Evolutionary conservation across 2,888 invertebrate genomes (phyloP), one percentile per base, ranked within the genome.

Genomic region (Platypus cylindrus): DNA sequence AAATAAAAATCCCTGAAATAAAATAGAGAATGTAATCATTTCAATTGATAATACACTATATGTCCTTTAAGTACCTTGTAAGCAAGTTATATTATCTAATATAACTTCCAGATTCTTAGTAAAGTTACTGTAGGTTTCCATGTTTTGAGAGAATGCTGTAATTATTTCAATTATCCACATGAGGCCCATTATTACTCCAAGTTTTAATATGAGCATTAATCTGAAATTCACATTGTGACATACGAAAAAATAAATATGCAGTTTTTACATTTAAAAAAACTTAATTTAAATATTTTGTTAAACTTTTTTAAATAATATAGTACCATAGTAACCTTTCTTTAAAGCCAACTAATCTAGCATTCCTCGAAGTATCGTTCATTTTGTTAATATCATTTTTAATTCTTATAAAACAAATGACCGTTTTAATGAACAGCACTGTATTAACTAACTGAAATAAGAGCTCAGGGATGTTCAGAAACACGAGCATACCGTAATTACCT

Each of bases 151-250:
- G 15, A 74, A 44, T 1, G 71, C 70, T 3, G 78, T 74, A 8
- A 75, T 50, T 3, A 78, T 60, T 56, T 82, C 82, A 28, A 76
- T 65, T 2, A 73, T 60, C 78, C 82, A 83, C 1, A 76, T 73
- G 0, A 81, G 71, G 1, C 84, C 83, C 83, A 83, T 84, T 27
- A 83, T 79, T 40, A 82, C 64, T 63, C 81, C 82, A 1, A 84
- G 60, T 53, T 83, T 83, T 0, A 75, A 65, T 38, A 78, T 79
- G 64, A 83, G 68, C 17, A 71, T 60, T 45, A 81, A 73, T 52
- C 81, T 78, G 59, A 32, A 62, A 62, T n/a, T n/a, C n/a, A 27
- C 12, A 13, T 30, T 15, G 36, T 34, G 23, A 34, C 16, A 38
- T 5, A 3, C 12, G 9, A 11, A 11, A 11, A 24, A 24, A 24